Conservation (phyloP, 1,140 invertebrate genomes). For the Plectrocnemia conspersa region DNA sequence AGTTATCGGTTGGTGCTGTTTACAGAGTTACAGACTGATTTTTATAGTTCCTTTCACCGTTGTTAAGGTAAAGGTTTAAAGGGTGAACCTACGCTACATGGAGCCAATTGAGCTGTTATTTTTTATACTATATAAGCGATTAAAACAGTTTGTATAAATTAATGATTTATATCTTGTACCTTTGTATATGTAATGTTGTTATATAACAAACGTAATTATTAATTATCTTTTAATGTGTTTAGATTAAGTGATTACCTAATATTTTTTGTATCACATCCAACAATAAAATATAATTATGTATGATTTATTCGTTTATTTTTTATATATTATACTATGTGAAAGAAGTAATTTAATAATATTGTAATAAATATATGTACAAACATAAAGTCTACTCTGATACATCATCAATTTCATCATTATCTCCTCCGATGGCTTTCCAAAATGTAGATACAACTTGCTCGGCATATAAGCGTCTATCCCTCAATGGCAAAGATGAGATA, state of each 20-base stretch:
- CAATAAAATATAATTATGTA: conserved; percentile 33
- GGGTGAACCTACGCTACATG: conserved; percentile 19
- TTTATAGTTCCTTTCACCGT: conserved; percentile 32
- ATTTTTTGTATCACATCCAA: conserved; percentile 35
- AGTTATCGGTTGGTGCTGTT: neutral
- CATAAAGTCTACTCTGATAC: neutral
- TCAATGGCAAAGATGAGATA: conserved; percentile 57
- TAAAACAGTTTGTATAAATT: conserved; percentile 21
- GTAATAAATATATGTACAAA: neutral
- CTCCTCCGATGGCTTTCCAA: conserved; percentile 73
- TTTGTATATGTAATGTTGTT: conserved; percentile 23
- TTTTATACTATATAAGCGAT: neutral
- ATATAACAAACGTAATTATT: conserved; percentile 30
- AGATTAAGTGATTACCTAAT: conserved; percentile 34
- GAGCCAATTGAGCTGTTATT: conserved; percentile 2
- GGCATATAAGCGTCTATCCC: conserved; percentile 65
- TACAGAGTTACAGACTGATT: conserved; percentile 32
- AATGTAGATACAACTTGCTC: conserved; percentile 75
- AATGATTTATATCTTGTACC: conserved; percentile 28
- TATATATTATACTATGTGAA: too few relatives aligned
- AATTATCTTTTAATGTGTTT: conserved; percentile 31
- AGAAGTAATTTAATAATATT: neutral
- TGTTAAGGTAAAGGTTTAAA: too few relatives aligned
- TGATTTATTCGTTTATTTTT: conserved; percentile 33
- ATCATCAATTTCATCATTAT: conserved; percentile 63